Conservation (phyloP, 2,113 vertebrate species). For the Leucoraja erinaceus region DNA sequence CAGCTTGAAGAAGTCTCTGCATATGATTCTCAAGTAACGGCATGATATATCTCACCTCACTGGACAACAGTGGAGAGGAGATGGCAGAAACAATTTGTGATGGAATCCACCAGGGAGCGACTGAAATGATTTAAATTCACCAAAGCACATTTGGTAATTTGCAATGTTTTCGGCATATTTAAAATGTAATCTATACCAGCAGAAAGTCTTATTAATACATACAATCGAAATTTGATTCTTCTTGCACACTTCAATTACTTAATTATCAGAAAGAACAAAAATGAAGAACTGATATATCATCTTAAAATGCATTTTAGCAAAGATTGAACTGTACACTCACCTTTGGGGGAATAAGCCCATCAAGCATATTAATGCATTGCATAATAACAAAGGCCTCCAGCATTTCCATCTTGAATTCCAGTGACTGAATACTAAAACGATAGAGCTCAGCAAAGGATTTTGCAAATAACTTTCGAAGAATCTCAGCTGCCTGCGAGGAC, state of each 20-base stretch:
- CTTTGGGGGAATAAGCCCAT: conserved; percentile 81
- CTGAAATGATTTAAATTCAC: neutral
- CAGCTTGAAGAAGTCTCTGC: too few species aligned
- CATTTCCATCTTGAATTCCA: conserved; percentile 79
- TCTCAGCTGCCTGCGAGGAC: conserved; percentile 64
- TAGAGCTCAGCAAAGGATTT: conserved; percentile 74
- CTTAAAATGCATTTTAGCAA: neutral
- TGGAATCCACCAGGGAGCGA: neutral
- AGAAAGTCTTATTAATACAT: neutral
- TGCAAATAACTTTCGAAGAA: conserved; percentile 70
- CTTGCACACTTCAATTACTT: neutral
- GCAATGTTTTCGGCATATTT: neutral
- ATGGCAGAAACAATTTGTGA: neutral
- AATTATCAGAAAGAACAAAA: neutral
- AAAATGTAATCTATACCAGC: too few species aligned
- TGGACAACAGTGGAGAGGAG: too few species aligned
- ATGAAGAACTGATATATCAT: neutral
- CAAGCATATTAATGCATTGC: conserved; percentile 84
- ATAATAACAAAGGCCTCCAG: conserved; percentile 83
- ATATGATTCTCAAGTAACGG: too few species aligned
- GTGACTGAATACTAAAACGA: conserved; percentile 67
- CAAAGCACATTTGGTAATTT: neutral
- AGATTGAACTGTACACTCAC: conserved; percentile 48
- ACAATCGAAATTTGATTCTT: neutral
- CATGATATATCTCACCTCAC: too few species aligned